phyloP scores from a whole-genome alignment of 2,888 invertebrate genomes.

The Stramonita haemastoma region DNA sequence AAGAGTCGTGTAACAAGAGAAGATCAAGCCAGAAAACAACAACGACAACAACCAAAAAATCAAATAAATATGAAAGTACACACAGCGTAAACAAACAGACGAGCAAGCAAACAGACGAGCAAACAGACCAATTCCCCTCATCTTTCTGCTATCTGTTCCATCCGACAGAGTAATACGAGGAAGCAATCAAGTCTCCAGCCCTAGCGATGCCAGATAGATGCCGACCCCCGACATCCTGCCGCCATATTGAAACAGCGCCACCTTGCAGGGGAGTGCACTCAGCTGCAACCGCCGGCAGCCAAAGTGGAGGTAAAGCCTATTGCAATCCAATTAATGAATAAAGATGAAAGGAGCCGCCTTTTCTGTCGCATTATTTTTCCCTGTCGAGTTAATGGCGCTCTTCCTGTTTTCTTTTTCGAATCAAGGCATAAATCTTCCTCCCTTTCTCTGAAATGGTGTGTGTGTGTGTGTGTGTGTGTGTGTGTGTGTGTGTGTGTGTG shows the following conservation, averaged over 20 bases:
- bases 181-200: slow-evolving; percentile 12
- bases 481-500: not conserved
- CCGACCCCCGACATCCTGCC: slow-evolving; percentile 9
- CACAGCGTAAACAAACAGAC: not conserved
- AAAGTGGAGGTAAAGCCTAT: slow-evolving; percentile 1
- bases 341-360: not conserved
- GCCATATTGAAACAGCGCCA: slow-evolving; percentile 28
- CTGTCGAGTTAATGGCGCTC: not conserved
- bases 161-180: not conserved
- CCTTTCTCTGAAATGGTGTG: not conserved
- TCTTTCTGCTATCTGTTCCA: slow-evolving; percentile 2
- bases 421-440: not conserved
- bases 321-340: not conserved
- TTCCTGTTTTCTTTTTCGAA: not conserved
- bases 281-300: not conserved
- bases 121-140: not conserved
- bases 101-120: not conserved
- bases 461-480: not conserved
- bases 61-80: no score
- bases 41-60: not conserved
- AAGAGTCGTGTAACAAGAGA: no score
- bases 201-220: slow-evolving; percentile 4
- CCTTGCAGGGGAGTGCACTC: not conserved
- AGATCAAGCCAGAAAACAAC: no score
- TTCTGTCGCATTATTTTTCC: not conserved